Evolutionary conservation across 2,797 vertebrate genomes (phyloP).

Genomic region (Halcyon chelicuti): DNA sequence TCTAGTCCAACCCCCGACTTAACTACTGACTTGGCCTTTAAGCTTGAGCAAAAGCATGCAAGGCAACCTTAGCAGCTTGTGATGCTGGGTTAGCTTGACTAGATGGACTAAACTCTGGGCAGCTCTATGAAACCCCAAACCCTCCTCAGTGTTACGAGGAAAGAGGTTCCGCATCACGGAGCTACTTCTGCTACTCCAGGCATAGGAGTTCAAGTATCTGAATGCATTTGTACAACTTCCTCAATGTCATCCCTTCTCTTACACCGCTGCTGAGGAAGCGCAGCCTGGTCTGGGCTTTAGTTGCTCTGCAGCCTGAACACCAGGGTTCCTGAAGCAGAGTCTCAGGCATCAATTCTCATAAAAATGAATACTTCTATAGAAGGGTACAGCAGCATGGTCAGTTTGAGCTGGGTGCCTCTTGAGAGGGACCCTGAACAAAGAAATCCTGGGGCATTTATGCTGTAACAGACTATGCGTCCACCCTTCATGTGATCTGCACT

Average conservation of each 20-base stretch:
- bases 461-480: not conserved
- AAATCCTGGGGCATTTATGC: not conserved
- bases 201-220: accelerated
- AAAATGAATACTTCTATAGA: not conserved
- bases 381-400: not conserved
- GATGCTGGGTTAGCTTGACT: not conserved
- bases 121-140: not conserved
- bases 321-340: not conserved
- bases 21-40: not conserved
- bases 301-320: not conserved
- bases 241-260: not conserved
- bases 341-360: not conserved
- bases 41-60: not conserved
- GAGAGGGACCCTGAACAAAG: not conserved
- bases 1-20: not conserved
- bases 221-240: not conserved
- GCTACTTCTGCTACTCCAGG: not conserved
- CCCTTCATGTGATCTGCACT: not conserved
- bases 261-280: not conserved
- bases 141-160: not conserved
- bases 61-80: not conserved
- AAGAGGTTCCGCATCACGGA: not conserved
- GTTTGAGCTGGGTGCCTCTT: not conserved
- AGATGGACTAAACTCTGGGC: not conserved
- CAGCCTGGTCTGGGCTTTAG: too few species aligned